Evolutionary conservation across 2,113 vertebrate species (phyloP), one percentile per base, ranked within the genome.

Genomic region (Beaufortia kweichowensis): DNA sequence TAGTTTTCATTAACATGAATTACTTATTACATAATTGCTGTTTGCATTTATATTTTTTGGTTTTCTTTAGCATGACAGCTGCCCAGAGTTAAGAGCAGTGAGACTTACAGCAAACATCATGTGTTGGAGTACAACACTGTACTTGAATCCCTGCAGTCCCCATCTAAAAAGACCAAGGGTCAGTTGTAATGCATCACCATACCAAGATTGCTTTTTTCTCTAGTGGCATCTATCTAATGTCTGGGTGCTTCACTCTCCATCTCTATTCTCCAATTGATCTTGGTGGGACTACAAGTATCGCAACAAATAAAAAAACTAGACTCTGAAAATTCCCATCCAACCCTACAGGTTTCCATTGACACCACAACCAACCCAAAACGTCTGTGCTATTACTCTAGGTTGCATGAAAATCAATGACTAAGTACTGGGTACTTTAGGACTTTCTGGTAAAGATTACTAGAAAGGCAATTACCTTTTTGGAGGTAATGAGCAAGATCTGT

Each of bases 131-230:
- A 46, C 43, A 46, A n/a, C n/a, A n/a, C n/a, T n/a, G 43, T 46
- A 46, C 43, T 2, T 8, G 10, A 31, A 70, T 46, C 48, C 10
- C 71, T 19, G 3, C 46, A 12, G n/a, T 55, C 31, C 55, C 26
- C 15, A 63, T 77, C 35, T 67, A 19, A 57, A 66, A 62, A 39
- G 48, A 77, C 6, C 23, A 67, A 64, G 62, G 56, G 57, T 43
- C 63, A 57, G 50, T 50, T 56, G 62, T 50, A 73, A 77, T 28
- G 19, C 76, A 70, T 71, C 53, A 73, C 62, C 56, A 48, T 53
- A 46, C 48, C 39, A 59, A 69, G 75, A 83, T 77, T 77, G 68
- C 57, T 69, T 80, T 72, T 56, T 41, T 74, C 64, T 77, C 69
- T 17, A 75, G 68, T 43, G 78, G 53, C 35, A 28, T 64, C 64